Conservation (phyloP, 2,888 invertebrate species). For the Theodoxus fluviatilis region DNA sequence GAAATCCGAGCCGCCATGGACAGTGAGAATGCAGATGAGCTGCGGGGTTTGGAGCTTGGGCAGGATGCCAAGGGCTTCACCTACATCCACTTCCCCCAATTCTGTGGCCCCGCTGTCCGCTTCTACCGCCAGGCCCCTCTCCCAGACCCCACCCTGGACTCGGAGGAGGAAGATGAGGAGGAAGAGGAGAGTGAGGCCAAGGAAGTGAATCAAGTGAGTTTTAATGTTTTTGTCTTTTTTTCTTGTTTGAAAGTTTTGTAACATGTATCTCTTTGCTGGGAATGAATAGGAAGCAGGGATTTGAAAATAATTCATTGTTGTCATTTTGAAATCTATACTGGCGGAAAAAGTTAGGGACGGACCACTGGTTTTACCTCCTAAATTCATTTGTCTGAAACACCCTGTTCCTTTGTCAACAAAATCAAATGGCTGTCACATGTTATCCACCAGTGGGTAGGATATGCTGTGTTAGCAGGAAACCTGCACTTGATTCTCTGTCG, state of each 20-base stretch:
- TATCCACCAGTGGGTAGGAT: too few relatives aligned
- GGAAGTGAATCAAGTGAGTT: conserved; percentile 58
- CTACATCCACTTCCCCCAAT: conserved; percentile 71
- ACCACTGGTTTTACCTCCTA: too few relatives aligned
- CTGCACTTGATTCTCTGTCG: too few relatives aligned
- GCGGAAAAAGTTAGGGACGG: too few relatives aligned
- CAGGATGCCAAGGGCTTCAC: conserved; percentile 68
- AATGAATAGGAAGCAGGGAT: too few relatives aligned
- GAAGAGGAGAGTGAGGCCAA: conserved; percentile 34
- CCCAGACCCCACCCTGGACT: conserved; percentile 33
- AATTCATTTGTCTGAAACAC: too few relatives aligned
- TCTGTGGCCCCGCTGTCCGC: conserved; percentile 69
- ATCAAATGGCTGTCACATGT: too few relatives aligned
- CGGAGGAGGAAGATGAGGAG: conserved; percentile 36
- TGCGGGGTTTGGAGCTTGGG: conserved; percentile 68
- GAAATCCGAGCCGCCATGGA: conserved; percentile 69
- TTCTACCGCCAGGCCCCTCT: conserved; percentile 67
- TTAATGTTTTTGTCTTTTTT: not conserved
- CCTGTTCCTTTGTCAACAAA: too few relatives aligned
- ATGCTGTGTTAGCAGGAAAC: too few relatives aligned
- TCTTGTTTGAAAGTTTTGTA: not conserved
- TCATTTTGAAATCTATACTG: too few relatives aligned
- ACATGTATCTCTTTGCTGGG: too few relatives aligned
- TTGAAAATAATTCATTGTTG: too few relatives aligned
- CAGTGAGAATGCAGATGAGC: conserved; percentile 66